These are phyloP conservation scores for Plagodis dolabraria DNA, from an alignment of 2,888 invertebrate species.

Conservation along the genomic window DNA sequence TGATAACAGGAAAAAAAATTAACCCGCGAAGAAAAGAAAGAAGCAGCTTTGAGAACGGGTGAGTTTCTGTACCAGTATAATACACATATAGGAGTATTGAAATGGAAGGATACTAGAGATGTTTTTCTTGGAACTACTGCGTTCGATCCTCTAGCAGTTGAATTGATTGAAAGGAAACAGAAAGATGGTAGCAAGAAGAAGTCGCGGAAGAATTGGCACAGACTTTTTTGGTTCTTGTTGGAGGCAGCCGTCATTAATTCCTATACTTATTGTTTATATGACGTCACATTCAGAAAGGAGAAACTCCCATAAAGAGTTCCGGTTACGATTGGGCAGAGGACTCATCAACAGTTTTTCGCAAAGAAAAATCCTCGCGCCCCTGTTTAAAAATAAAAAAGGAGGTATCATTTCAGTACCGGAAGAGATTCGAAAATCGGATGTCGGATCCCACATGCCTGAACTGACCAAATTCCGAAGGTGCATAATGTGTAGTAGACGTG, in stretches of 20 bases:
- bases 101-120: conserved; percentile 25
- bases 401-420: conserved; percentile 20
- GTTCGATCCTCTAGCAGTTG: conserved; percentile 6
- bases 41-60: too few relatives aligned
- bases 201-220: conserved; percentile 1
- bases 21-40: too few relatives aligned
- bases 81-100: conserved; percentile 15
- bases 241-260: conserved; percentile 1
- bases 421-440: conserved; percentile 5
- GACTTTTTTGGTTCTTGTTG: background rate
- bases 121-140: conserved; percentile 18
- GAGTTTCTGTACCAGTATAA: conserved; percentile 15
- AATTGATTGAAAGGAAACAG: conserved; percentile 8
- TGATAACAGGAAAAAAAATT: too few relatives aligned
- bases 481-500: conserved; percentile 25
- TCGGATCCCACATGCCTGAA: conserved; percentile 26
- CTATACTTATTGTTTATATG: conserved; percentile 1
- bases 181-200: conserved; percentile 8
- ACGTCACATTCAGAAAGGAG: conserved; percentile 17
- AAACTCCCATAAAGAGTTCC: conserved; percentile 15
- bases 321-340: conserved; percentile 16
- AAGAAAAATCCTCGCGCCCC: conserved; percentile 14
- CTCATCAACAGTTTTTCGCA: conserved; percentile 12
- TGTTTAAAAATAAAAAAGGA: conserved; percentile 23
- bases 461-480: conserved; percentile 23